Conservation (phyloP, 2,797 vertebrate species). For the Sphaeramia orbicularis region DNA sequence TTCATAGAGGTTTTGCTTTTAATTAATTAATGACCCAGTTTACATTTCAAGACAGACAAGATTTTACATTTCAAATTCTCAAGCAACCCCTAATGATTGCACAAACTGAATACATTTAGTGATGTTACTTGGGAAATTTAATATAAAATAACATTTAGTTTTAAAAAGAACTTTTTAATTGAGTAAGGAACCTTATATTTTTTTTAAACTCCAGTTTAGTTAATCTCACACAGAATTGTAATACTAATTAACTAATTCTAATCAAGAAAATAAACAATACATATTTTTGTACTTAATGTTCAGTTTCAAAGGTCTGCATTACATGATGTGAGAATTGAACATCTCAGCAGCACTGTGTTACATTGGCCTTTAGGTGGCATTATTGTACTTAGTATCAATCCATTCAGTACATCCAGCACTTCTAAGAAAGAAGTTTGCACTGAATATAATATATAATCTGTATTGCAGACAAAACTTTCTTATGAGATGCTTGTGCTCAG, state of each 20-base stretch:
- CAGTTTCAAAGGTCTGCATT: neutral
- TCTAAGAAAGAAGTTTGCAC: conserved; percentile 17
- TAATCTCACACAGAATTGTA: neutral
- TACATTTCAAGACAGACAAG: too few relatives aligned
- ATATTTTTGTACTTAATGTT: conserved; percentile 1
- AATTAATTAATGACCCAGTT: neutral
- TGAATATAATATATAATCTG: conserved; percentile 6
- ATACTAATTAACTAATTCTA: neutral
- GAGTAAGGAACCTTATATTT: neutral
- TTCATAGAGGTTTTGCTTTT: neutral
- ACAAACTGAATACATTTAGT: conserved; percentile 1
- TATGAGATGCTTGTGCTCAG: conserved; percentile 23
- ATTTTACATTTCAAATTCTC: neutral
- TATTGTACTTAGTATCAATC: conserved; percentile 40
- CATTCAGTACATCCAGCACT: neutral
- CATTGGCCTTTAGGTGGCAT: conserved; percentile 66
- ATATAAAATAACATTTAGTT: neutral
- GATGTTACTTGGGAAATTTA: neutral
- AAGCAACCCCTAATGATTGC: neutral
- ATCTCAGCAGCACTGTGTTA: conserved; percentile 16
- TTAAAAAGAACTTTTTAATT: neutral
- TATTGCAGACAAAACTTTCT: conserved; percentile 6
- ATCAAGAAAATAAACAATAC: too few relatives aligned
- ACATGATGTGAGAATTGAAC: neutral
- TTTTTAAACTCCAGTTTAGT: neutral